Base-by-base conservation (phyloP, 2,888 invertebrate genomes). In the Chloroclystis v-ata region DNA sequence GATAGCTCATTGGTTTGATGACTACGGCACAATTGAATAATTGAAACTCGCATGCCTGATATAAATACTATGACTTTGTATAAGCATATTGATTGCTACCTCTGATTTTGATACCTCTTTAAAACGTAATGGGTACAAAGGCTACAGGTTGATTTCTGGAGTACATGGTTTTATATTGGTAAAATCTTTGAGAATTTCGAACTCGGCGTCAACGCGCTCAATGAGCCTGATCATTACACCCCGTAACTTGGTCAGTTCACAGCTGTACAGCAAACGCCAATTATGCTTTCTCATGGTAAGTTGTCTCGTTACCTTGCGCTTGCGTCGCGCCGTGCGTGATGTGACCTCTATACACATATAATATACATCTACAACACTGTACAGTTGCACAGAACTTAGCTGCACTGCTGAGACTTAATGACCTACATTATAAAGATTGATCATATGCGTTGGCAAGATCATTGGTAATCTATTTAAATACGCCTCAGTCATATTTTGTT, bases 291-390 rank as follows among this genome's bases (percentile, higher is more conserved):
- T 30, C 12, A 30, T 8, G 12, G 30, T 13, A 30, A 30, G 30
- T 13, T n/a, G n/a, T n/a, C n/a, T 13, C 4, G 13, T 13, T 8
- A 4, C 9, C 9, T 30, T 8, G 1, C 9, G 9, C 16, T 14
- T 9, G 6, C n/a, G n/a, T 16, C 16, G 32, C 13, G 52, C 47
- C 47, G 40, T 43, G 43, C 49, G 41, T 45, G 48, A 48, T 49
- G 37, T 47, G 59, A 53, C 57, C 57, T 47, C 48, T 30, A 48
- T 56, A n/a, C n/a, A n/a, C n/a, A n/a, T n/a, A n/a, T 20, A 14
- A 16, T 37, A 26, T 13, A 13, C 4, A 13, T 24, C 24, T 24
- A 26, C 37, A 26, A 12, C 30, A 10, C 30, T 37, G 35, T 49
- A 47, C 47, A 45, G 37, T 47, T 47, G 29, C 32, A 28, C 28